phyloP scores from a whole-genome alignment of 2,888 invertebrate genomes.

The Caenorhabditis virilis region DNA sequence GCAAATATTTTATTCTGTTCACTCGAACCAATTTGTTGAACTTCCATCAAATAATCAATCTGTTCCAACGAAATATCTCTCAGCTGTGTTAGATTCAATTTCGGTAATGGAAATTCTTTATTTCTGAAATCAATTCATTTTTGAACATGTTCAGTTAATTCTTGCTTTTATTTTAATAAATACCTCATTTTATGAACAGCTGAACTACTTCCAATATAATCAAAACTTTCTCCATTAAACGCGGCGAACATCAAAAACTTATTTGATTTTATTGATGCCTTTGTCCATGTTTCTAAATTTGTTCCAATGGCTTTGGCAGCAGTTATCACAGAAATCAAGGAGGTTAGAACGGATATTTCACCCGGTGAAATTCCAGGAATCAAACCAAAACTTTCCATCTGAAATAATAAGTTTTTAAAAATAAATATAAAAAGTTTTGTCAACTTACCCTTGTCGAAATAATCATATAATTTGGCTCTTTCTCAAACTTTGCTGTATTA shows the following conservation, averaged over 20 bases:
- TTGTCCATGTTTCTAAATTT: slow-evolving; percentile 31
- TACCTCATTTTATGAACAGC: slow-evolving; percentile 82
- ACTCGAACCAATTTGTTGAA: slow-evolving; percentile 51
- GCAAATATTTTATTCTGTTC: slow-evolving; percentile 25
- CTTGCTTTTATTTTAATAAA: too few species aligned
- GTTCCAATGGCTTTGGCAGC: slow-evolving; percentile 78
- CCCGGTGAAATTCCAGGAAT: slow-evolving; percentile 83
- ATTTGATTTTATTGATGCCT: slow-evolving; percentile 29
- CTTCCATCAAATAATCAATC: slow-evolving; percentile 46
- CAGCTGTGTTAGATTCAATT: slow-evolving; percentile 2
- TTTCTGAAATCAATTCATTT: too few species aligned
- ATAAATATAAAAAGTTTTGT: too few species aligned
- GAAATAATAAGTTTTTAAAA: slow-evolving; percentile 58
- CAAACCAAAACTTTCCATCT: slow-evolving; percentile 86
- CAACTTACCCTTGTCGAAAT: slow-evolving; percentile 15
- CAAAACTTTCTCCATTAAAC: slow-evolving; percentile 83
- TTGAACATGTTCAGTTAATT: too few species aligned
- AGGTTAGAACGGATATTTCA: slow-evolving; percentile 80
- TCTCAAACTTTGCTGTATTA: slow-evolving; percentile 7
- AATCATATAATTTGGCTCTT: slow-evolving; percentile 21
- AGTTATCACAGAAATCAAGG: slow-evolving; percentile 79
- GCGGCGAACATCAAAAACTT: slow-evolving; percentile 78
- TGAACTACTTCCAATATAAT: slow-evolving; percentile 93
- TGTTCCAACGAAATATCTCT: slow-evolving; percentile 12
- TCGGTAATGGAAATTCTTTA: slow-evolving; percentile 10